Base-by-base conservation (phyloP, 2,113 vertebrate species). In the Aix galericulata region DNA sequence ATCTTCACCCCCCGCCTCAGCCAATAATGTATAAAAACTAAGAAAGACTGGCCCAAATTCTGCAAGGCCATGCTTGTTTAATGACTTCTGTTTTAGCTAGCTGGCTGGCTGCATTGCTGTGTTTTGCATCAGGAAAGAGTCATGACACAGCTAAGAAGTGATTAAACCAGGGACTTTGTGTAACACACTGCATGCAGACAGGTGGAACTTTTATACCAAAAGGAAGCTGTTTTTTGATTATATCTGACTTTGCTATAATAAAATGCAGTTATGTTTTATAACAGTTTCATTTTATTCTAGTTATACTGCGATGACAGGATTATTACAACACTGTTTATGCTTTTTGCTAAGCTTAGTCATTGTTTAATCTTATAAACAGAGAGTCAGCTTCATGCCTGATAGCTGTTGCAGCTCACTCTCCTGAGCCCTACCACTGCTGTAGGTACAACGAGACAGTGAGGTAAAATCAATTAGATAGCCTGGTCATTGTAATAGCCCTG, bases 311-410 rank as follows among this genome's bases (percentile, higher is more conserved):
- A 67, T 86, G 87, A 75, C 82, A 90, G 77, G 73, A 69, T 86
- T 86, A 86, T 95, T 94, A 94, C 60, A 84, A 60, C 31, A 72
- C 76, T 63, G 56, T 88, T 97, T 86, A 81, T 81, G 68, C 7
- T 9, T 83, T 94, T 91, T 89, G 76, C 34, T 72, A 83, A 83
- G 93, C 86, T 95, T 93, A 96, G 93, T 94, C 89, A 95, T 95
- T 95, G 85, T 75, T 95, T 95, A 88, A 91, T 93, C 64, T 90
- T 91, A 86, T 78, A 91, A 97, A 89, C 60, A 82, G 63, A 87
- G 71, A 76, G 29, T 20, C 31, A 72, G 15, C 88, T 90, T 74
- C 64, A 68, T 72, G 82, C 44, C 48, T 72, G 68, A 64, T 56
- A 58, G 38, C 9, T 83, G 50, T 40, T 90, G 72, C 40, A 67